These are phyloP conservation scores for Morpho helenor DNA, from an alignment of 2,888 invertebrate species.

Conservation along the genomic window DNA sequence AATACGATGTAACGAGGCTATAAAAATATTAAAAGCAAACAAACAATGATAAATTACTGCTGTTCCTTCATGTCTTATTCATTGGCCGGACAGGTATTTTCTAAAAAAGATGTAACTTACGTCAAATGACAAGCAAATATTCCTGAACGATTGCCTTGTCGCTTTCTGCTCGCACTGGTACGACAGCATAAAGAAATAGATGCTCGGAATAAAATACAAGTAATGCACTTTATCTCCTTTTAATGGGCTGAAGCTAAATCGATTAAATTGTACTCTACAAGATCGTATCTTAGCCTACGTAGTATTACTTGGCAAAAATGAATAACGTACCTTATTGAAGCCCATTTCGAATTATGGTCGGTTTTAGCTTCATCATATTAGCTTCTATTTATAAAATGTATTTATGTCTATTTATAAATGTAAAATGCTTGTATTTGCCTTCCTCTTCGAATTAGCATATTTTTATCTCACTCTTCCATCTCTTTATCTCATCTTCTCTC, in stretches of 20 bases:
- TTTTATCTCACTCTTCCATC: no score
- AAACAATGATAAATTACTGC: slow-evolving; percentile 10
- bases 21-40: slow-evolving; percentile 9
- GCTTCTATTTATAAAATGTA: neutral
- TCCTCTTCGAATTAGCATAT: no score
- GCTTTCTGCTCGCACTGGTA: slow-evolving; percentile 17
- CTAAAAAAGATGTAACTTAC: slow-evolving; percentile 22
- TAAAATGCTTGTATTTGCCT: no score
- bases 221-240: slow-evolving; percentile 21
- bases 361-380: slow-evolving; percentile 4
- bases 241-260: slow-evolving; percentile 22
- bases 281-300: slow-evolving; percentile 15
- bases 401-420: no score
- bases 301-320: slow-evolving; percentile 15
- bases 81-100: slow-evolving; percentile 11
- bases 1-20: neutral
- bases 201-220: slow-evolving; percentile 15
- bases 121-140: slow-evolving; percentile 27
- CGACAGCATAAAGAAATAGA: slow-evolving; percentile 22
- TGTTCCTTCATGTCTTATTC: slow-evolving; percentile 9
- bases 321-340: slow-evolving; percentile 10
- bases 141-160: slow-evolving; percentile 24
- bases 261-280: slow-evolving; percentile 19
- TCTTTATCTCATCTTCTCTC: no score
- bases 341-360: slow-evolving; percentile 4